phyloP scores from a whole-genome alignment of 2,888 invertebrate genomes.

The Drosophila nr. perissopoda region DNA sequence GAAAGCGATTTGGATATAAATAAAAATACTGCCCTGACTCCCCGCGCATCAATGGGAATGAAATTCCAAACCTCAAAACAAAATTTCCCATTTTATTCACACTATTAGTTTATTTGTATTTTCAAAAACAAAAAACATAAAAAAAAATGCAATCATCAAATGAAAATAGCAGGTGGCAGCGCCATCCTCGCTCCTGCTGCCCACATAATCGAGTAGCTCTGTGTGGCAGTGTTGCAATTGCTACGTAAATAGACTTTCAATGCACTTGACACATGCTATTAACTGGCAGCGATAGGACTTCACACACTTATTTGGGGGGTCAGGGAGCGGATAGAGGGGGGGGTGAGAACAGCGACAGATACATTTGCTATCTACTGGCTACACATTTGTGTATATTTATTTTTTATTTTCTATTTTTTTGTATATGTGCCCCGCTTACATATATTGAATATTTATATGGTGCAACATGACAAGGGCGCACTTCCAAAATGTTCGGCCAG shows the following conservation, averaged over 20 bases:
- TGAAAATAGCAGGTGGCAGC: slow-evolving; percentile 28
- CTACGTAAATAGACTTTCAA: slow-evolving; percentile 80
- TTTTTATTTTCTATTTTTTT: slow-evolving; percentile 17
- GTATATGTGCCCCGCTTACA: neutral
- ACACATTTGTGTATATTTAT: slow-evolving; percentile 5
- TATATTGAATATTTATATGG: slow-evolving; percentile 68
- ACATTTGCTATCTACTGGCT: slow-evolving; percentile 33
- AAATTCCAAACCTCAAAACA: slow-evolving; percentile 53
- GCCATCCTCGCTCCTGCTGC: neutral
- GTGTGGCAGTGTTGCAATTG: slow-evolving; percentile 62
- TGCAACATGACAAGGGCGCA: slow-evolving; percentile 47
- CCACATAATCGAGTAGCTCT: neutral
- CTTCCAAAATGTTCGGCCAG: slow-evolving; percentile 23
- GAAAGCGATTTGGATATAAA: slow-evolving; percentile 5
- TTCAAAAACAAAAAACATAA: neutral
- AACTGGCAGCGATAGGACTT: slow-evolving; percentile 65
- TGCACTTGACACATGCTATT: slow-evolving; percentile 81
- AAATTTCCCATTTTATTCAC: slow-evolving; percentile 23
- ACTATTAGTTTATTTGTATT: slow-evolving; percentile 15
- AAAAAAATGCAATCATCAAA: slow-evolving; percentile 39
- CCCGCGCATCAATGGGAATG: slow-evolving; percentile 42
- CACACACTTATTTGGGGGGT: neutral
- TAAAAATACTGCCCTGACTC: slow-evolving; percentile 1
- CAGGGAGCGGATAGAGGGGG: neutral
- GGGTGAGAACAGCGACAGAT: slow-evolving; percentile 39